phyloP scores from a whole-genome alignment of 2,797 vertebrate species.

The Cetoscarus ocellatus region DNA sequence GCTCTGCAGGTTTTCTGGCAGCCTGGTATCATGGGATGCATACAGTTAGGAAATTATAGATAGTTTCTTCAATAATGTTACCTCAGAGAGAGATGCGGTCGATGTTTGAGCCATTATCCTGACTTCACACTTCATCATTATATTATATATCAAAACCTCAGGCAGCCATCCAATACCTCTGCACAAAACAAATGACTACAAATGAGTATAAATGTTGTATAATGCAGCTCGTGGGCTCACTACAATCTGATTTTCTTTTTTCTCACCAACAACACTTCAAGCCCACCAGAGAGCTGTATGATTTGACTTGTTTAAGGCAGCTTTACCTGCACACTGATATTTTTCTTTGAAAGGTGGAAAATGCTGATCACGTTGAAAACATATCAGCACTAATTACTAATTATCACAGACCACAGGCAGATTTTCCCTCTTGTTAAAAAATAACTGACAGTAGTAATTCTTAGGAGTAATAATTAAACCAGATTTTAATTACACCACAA shows the following conservation, averaged over 20 bases:
- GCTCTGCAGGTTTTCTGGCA: not conserved
- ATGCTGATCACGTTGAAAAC: slow-evolving; percentile 5
- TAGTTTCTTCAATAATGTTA: not conserved
- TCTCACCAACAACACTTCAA: not conserved
- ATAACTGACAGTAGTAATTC: not conserved
- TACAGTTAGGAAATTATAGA: not conserved
- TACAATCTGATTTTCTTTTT: not conserved
- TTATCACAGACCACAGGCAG: not conserved
- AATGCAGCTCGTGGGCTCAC: slow-evolving; percentile 1
- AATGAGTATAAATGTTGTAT: slow-evolving; percentile 2
- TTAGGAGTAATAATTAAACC: slow-evolving; percentile 4
- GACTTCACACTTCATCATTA: not conserved
- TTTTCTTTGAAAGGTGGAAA: not conserved
- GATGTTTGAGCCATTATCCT: slow-evolving; percentile 1
- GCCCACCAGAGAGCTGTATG: not conserved
- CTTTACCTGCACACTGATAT: slow-evolving; percentile 1
- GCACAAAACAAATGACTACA: not conserved
- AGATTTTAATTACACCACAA: slow-evolving; percentile 4
- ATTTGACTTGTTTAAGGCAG: not conserved
- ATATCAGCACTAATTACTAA: slow-evolving; percentile 2
- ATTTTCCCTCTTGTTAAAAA: not conserved
- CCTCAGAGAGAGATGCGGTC: not conserved
- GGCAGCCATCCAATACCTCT: not conserved
- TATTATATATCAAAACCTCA: fast-evolving
- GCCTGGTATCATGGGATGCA: slow-evolving; percentile 5